Evolutionary conservation across 2,888 invertebrate genomes (phyloP).

Genomic region (Cerastis rubricosa): DNA sequence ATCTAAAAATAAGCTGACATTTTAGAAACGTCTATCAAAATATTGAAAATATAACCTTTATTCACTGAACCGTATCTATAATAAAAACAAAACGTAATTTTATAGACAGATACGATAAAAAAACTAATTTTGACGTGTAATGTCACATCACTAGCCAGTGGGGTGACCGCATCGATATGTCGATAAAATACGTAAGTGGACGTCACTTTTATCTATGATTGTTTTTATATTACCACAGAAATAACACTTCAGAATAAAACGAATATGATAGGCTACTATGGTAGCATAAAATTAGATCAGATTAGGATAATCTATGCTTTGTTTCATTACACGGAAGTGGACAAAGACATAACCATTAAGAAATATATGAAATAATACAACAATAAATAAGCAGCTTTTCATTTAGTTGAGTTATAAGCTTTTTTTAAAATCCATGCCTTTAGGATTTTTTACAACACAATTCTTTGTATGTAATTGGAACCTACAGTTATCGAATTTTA

Average conservation of each 20-base stretch:
- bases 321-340: background rate
- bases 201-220: constrained; percentile 23
- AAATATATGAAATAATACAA: background rate
- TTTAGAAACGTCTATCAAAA: background rate
- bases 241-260: constrained; percentile 21
- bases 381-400: background rate
- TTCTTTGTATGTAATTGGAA: background rate
- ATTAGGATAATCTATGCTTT: constrained; percentile 3
- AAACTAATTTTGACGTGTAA: constrained; percentile 42
- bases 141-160: constrained; percentile 38
- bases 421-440: background rate
- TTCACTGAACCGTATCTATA: constrained; percentile 1
- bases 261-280: constrained; percentile 5
- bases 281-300: background rate
- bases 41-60: background rate
- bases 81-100: constrained; percentile 25
- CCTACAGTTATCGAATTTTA: background rate
- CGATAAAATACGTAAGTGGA: constrained; percentile 37
- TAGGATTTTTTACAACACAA: no score
- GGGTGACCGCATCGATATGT: constrained; percentile 21
- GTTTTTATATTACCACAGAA: constrained; percentile 18
- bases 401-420: background rate
- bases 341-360: background rate
- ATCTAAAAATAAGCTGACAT: background rate
- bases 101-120: constrained; percentile 34